These are phyloP conservation scores for Lepus timidus DNA, from an alignment of 2,113 vertebrate genomes.

Conservation along the genomic window DNA sequence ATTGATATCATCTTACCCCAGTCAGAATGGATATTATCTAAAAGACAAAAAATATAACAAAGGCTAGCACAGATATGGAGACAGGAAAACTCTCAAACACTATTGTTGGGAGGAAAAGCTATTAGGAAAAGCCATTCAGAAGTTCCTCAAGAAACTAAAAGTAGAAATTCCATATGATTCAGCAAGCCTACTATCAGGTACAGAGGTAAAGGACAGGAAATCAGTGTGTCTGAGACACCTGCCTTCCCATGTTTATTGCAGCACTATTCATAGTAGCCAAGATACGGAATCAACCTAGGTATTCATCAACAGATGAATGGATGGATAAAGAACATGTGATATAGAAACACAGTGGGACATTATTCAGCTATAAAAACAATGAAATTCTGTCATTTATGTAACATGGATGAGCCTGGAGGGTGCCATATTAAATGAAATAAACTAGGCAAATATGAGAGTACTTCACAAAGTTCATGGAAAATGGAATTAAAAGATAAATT, in stretches of 20 bases:
- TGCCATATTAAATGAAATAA: background rate
- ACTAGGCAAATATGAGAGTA: no score
- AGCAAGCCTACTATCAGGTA: background rate
- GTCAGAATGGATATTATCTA: background rate
- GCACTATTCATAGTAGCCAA: background rate
- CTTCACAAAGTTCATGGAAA: no score
- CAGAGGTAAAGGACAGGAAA: background rate
- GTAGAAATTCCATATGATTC: background rate
- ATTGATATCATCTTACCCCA: background rate
- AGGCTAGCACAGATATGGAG: background rate
- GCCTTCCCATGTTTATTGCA: background rate
- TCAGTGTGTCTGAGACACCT: background rate
- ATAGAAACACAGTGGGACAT: background rate
- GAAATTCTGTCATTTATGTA: background rate
- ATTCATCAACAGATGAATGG: background rate
- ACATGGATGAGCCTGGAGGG: background rate
- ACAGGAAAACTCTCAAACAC: background rate
- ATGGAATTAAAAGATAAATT: no score
- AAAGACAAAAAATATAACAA: background rate
- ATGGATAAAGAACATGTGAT: background rate
- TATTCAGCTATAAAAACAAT: background rate
- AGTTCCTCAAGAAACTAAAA: background rate
- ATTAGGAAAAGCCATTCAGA: background rate
- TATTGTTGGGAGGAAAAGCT: background rate
- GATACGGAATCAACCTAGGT: background rate